Conservation (phyloP, 2,113 vertebrate species). For the Gorsachius goisagi region DNA sequence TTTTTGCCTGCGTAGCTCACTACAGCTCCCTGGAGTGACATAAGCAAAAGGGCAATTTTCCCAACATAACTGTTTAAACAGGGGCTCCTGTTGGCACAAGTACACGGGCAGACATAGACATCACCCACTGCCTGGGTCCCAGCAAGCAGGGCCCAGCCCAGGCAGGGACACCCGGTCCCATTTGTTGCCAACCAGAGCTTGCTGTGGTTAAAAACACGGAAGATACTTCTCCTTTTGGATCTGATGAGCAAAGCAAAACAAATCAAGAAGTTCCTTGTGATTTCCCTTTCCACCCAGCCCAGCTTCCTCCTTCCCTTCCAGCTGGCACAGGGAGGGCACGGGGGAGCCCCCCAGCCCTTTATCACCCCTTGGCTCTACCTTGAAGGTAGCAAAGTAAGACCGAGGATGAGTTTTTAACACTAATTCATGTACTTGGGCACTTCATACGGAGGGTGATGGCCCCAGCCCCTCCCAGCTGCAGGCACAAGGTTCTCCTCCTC, state of each 20-base stretch:
- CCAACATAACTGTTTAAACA: not conserved
- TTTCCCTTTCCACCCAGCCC: not conserved
- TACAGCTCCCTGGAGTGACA: not conserved
- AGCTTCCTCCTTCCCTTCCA: not conserved
- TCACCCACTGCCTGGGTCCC: not conserved
- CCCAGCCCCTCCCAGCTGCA: not conserved
- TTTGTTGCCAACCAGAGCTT: not conserved
- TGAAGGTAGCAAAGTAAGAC: no score
- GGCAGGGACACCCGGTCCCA: not conserved
- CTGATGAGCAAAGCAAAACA: not conserved
- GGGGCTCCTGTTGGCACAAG: not conserved
- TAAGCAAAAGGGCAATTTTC: not conserved
- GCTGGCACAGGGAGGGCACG: accelerated
- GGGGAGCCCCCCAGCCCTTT: not conserved
- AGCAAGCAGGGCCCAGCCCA: not conserved
- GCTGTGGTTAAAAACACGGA: not conserved
- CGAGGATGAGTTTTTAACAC: not conserved
- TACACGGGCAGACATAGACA: not conserved
- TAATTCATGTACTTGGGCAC: no score
- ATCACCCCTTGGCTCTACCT: not conserved
- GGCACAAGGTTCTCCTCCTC: not conserved
- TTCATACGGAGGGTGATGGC: accelerated
- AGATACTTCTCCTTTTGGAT: not conserved
- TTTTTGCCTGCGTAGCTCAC: not conserved
- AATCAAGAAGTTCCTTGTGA: not conserved